These are phyloP conservation scores for Telmatochromis sp. DNA, from an alignment of 2,113 vertebrate species.

Conservation along the genomic window DNA sequence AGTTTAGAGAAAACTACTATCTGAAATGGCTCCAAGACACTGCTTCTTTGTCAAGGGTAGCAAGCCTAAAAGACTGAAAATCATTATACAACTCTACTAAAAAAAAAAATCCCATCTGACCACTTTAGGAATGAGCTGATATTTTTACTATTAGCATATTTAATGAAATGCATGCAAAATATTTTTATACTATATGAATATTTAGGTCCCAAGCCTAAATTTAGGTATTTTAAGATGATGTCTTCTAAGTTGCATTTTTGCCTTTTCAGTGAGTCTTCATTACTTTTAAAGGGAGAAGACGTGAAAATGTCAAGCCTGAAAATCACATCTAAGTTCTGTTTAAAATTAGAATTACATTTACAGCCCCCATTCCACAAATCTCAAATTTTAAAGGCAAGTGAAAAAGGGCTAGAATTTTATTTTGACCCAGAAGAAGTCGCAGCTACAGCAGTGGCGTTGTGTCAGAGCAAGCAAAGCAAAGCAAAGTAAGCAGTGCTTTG, in stretches of 20 bases:
- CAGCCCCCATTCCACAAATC: background rate
- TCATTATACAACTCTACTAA: background rate
- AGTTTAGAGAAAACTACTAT: background rate
- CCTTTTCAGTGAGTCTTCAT: background rate
- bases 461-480: background rate
- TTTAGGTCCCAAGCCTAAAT: background rate
- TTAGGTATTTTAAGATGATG: background rate
- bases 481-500: background rate
- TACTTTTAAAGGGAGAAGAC: background rate
- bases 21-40: background rate
- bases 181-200: background rate
- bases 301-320: background rate
- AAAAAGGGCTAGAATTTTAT: background rate
- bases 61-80: background rate
- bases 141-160: background rate
- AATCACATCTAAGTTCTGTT: background rate
- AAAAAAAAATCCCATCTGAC: rapidly evolving
- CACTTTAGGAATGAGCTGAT: background rate
- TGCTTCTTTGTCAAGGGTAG: background rate
- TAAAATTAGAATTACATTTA: background rate
- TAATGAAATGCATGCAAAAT: background rate
- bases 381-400: background rate
- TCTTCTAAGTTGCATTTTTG: background rate
- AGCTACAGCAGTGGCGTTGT: background rate
- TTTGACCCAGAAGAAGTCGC: background rate